phyloP scores from a whole-genome alignment of 2,113 vertebrate species.

The Spermophilus dauricus region DNA sequence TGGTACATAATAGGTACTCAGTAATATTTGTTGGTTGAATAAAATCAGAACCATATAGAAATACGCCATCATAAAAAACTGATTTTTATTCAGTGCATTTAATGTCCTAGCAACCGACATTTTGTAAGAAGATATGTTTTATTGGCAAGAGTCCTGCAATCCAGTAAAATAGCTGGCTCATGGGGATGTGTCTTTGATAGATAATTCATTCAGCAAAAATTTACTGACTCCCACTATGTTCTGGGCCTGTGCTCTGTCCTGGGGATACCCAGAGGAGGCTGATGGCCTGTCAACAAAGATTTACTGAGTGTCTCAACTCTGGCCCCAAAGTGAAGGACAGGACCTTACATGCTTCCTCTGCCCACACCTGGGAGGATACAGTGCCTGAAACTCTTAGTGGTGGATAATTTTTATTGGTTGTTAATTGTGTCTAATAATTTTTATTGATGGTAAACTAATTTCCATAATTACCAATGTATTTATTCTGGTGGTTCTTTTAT shows the following conservation, averaged over 20 bases:
- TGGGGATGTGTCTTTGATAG: slow-evolving; percentile 57
- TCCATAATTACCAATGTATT: background rate
- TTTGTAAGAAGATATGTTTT: slow-evolving; percentile 63
- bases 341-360: background rate
- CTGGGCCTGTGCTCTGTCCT: background rate
- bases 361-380: background rate
- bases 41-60: background rate
- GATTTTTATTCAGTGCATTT: background rate
- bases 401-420: slow-evolving; percentile 42
- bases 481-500: slow-evolving; percentile 58
- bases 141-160: slow-evolving; percentile 28
- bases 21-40: slow-evolving; percentile 14
- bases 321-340: background rate
- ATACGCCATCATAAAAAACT: background rate
- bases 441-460: slow-evolving; percentile 45
- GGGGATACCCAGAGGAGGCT: background rate
- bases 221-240: background rate
- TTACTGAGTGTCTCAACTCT: background rate
- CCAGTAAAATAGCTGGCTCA: slow-evolving; percentile 55
- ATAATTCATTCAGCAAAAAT: slow-evolving; percentile 72
- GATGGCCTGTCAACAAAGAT: background rate
- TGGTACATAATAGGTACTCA: background rate
- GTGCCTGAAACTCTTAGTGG: background rate
- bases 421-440: slow-evolving; percentile 47
- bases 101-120: background rate